phyloP scores from a whole-genome alignment of 92 coral and sea anemone genomes.

The Porites evermanni region DNA sequence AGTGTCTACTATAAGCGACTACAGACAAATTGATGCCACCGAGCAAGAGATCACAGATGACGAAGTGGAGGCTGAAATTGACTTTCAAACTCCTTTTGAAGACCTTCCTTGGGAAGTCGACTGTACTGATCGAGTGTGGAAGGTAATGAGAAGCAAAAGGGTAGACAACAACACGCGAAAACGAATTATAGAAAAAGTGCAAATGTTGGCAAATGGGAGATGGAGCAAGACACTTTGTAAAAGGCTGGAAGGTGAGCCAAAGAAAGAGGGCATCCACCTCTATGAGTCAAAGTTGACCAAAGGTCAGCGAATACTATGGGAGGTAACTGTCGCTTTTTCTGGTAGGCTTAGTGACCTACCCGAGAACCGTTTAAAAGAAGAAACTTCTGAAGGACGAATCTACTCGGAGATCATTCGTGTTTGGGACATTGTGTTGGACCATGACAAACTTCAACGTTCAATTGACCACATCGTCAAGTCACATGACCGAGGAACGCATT shows the following conservation, averaged over 20 bases:
- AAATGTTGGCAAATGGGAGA: slow-evolving; percentile 91
- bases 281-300: slow-evolving; percentile 81
- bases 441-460: slow-evolving; percentile 77
- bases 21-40: not conserved
- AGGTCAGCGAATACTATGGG: slow-evolving; percentile 93
- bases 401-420: slow-evolving; percentile 96
- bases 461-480: slow-evolving; percentile 84
- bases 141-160: slow-evolving; percentile 67
- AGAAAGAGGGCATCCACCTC: slow-evolving; percentile 71
- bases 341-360: slow-evolving; percentile 85
- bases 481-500: slow-evolving; percentile 87
- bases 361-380: slow-evolving; percentile 53
- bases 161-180: slow-evolving; percentile 48
- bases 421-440: slow-evolving; percentile 91
- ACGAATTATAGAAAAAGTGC: slow-evolving; percentile 72
- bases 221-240: slow-evolving; percentile 79
- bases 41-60: slow-evolving; percentile 8
- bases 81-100: slow-evolving; percentile 75
- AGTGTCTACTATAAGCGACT: not conserved
- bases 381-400: slow-evolving; percentile 57
- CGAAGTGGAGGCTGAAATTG: slow-evolving; percentile 37
- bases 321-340: slow-evolving; percentile 90
- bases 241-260: slow-evolving; percentile 81
- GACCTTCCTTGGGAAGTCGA: slow-evolving; percentile 96
- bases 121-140: slow-evolving; percentile 95